phyloP scores from a whole-genome alignment of 2,797 vertebrate genomes.

The Parauchenoglanis punctatus region DNA sequence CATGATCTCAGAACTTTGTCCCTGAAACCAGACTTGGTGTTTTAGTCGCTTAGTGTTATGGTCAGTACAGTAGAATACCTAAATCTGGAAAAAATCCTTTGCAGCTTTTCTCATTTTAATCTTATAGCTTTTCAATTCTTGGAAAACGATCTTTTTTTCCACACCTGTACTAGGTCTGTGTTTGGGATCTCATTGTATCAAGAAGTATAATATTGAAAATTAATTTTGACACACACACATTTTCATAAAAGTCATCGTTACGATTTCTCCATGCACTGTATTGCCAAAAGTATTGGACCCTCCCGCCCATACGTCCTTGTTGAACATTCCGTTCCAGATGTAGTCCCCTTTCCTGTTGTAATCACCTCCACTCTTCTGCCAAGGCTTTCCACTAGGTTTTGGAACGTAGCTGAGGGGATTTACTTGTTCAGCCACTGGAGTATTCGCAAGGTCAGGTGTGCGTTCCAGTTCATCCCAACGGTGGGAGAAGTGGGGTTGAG shows the following conservation, averaged over 20 bases:
- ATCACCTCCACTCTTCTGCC: neutral
- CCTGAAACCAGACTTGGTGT: too few relatives aligned
- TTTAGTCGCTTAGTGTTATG: neutral
- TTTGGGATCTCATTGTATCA: neutral
- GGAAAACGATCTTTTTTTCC: neutral
- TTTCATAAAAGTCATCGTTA: neutral
- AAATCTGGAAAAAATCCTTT: neutral
- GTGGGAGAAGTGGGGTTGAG: neutral
- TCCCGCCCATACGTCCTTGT: neutral
- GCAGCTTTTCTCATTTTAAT: neutral
- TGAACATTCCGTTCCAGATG: neutral
- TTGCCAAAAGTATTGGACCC: neutral
- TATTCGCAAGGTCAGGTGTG: neutral
- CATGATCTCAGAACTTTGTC: neutral
- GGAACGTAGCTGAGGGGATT: too few relatives aligned
- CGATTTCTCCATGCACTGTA: neutral
- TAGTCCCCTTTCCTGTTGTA: neutral
- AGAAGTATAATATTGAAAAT: neutral
- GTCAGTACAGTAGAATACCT: neutral
- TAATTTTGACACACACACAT: neutral
- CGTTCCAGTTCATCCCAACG: neutral
- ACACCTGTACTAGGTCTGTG: neutral
- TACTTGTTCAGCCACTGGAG: too few relatives aligned
- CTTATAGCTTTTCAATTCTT: neutral
- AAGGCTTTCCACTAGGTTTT: neutral